A percentile compares a stretch with the other conserved stretches of the same genome.
Evolutionary conservation across 1,140 invertebrate genomes (phyloP).

Genomic region (Agraylea sexmaculata): DNA sequence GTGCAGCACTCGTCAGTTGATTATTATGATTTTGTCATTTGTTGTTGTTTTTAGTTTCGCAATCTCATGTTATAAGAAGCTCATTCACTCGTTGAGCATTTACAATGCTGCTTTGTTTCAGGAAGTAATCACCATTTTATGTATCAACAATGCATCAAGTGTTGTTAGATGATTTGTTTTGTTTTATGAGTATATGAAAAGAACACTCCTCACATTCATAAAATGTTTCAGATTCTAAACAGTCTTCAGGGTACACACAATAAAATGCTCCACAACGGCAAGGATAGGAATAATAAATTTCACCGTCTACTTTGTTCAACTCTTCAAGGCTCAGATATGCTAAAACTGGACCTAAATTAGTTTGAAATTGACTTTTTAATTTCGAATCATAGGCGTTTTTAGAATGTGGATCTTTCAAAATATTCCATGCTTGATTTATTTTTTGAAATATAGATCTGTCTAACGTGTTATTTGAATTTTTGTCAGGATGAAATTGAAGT

Average conservation of each 20-base stretch:
- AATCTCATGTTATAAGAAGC: too few relatives aligned
- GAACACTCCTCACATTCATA: conserved; percentile 56
- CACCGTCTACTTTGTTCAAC: conserved; percentile 33
- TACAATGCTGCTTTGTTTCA: too few relatives aligned
- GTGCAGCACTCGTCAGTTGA: too few relatives aligned
- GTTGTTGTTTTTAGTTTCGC: too few relatives aligned
- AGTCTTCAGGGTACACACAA: conserved; percentile 35
- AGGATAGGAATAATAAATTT: conserved; percentile 36
- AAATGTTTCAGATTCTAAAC: conserved; percentile 32
- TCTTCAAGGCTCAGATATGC: conserved; percentile 40
- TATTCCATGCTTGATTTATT: conserved; percentile 51
- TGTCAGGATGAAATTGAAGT: conserved; percentile 52
- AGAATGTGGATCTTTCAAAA: conserved; percentile 40
- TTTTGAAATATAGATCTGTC: conserved; percentile 34
- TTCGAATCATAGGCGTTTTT: conserved; percentile 47
- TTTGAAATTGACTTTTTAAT: conserved; percentile 38
- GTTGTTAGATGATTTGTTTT: too few relatives aligned
- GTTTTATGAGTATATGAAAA: conserved; percentile 46
- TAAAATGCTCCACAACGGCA: conserved; percentile 56
- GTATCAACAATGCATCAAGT: too few relatives aligned
- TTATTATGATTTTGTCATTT: too few relatives aligned
- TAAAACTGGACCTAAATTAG: conserved; percentile 42
- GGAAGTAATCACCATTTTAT: too few relatives aligned
- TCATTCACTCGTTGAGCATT: too few relatives aligned
- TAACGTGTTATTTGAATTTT: conserved; percentile 25